Evolutionary conservation across 2,888 invertebrate species (phyloP), one percentile per base, ranked within the genome.

Genomic region (Lasius platythorax): DNA sequence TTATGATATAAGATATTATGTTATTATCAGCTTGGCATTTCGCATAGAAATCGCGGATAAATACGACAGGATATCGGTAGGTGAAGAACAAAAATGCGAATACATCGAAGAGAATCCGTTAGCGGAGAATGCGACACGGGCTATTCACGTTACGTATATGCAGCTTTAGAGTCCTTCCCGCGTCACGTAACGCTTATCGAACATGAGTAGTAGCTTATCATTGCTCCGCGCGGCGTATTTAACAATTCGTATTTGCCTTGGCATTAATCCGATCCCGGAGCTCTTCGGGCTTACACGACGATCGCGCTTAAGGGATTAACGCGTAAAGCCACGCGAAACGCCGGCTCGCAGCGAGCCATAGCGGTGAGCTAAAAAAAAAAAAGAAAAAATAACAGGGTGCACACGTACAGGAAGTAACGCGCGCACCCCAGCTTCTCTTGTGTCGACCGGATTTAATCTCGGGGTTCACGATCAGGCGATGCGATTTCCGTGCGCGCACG

Each of bases 241-340:
- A 93, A 91, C 91, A 87, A 90, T 90, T 91, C 88, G 90, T 93
- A 92, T 93, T 92, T 92, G 90, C 90, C 88, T 91, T 92, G 89
- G 87, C 90, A 92, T 90, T 87, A 91, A 90, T 91, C 90, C 89
- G 89, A 91, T 92, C 86, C 87, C 82, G 85, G 87, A 83, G 86
- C 85, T 90, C 85, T 83, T 84, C 75, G 89, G 84, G 83, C 87
- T 89, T 90, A 87, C 89, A 90, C 85, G 87, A 70, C 88, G 83
- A 87, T 90, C 89, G 84, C 82, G 89, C 88, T 90, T 90, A 90
- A 88, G 79, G 89, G 90, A 90, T 90, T 90, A 90, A 85, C 90
- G 83, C 88, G 88, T 84, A 88, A 89, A 90, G 87, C 89, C 88
- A 87, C 84, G 88, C 85, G 90, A 84, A 85, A 89, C 83, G 76